Percentiles rank a stretch among this genome's conserved stretches.
phyloP scores from a whole-genome alignment of 2,113 vertebrate genomes.

The Microtus pennsylvanicus region DNA sequence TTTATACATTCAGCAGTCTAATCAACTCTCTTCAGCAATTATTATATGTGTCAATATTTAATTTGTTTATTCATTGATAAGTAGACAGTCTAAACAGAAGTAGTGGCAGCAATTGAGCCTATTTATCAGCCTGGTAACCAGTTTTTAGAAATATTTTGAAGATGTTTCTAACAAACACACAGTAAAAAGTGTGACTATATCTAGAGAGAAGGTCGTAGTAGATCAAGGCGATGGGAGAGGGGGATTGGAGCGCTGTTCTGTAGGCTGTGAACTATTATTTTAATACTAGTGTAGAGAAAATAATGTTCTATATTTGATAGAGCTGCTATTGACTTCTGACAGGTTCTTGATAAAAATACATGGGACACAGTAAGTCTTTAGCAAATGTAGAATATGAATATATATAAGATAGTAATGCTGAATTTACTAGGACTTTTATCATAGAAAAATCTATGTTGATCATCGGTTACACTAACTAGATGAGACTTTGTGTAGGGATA shows the following conservation, averaged over 20 bases:
- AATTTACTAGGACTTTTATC: constrained; percentile 9
- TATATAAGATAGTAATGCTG: background rate
- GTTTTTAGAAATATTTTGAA: background rate
- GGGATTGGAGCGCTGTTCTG: background rate
- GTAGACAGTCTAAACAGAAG: background rate
- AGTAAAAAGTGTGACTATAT: background rate
- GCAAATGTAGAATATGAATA: background rate
- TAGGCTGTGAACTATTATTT: background rate
- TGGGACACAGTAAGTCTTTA: background rate
- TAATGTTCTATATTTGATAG: background rate
- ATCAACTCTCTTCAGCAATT: constrained; percentile 17
- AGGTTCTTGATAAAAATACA: background rate
- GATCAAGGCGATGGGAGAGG: background rate
- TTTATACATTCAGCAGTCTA: background rate
- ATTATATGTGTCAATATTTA: background rate
- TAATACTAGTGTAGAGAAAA: background rate
- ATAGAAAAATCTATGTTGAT: background rate
- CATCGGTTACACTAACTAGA: background rate
- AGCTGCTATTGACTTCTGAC: background rate
- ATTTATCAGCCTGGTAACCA: background rate
- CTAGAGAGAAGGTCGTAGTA: background rate
- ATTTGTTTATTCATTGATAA: constrained; percentile 31
- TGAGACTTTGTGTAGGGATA: background rate
- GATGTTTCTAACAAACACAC: background rate
- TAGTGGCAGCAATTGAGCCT: background rate